phyloP scores from a whole-genome alignment of 2,888 invertebrate species.

The Sphaeridia pumilis region DNA sequence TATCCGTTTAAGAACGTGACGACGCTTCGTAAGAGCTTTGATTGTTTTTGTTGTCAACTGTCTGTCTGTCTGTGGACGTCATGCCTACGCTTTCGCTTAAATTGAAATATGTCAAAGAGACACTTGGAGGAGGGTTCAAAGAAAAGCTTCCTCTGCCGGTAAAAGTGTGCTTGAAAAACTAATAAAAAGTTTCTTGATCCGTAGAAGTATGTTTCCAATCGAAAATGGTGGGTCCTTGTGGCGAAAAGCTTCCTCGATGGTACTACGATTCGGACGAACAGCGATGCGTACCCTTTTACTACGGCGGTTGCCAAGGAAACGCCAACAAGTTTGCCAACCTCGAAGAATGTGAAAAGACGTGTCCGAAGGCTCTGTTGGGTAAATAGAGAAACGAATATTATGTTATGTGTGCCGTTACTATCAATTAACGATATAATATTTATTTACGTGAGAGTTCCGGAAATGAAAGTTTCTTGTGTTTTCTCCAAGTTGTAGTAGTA shows the following conservation, averaged over 20 bases:
- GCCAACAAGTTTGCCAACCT: conserved; percentile 67
- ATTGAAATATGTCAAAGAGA: neutral
- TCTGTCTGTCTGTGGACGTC: neutral
- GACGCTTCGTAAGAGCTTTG: too few relatives aligned
- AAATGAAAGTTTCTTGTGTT: neutral
- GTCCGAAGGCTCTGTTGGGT: conserved; percentile 63
- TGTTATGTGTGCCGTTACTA: too few relatives aligned
- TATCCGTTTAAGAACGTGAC: too few relatives aligned
- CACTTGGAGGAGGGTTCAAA: neutral
- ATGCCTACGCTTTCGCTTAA: neutral
- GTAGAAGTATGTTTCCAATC: conserved; percentile 65
- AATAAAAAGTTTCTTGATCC: conserved; percentile 24
- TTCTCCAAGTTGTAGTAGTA: neutral
- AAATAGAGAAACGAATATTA: conserved; percentile 43
- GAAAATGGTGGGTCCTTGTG: conserved; percentile 64
- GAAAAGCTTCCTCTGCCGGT: neutral
- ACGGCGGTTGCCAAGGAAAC: conserved; percentile 82
- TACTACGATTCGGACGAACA: conserved; percentile 70
- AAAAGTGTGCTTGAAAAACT: neutral
- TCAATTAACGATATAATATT: too few relatives aligned
- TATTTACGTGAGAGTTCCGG: neutral
- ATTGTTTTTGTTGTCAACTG: neutral
- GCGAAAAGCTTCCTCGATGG: conserved; percentile 65
- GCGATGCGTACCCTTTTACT: conserved; percentile 85
- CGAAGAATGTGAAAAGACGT: conserved; percentile 60